Conservation (phyloP, 2,797 vertebrate species). For the Myotis daubentonii region DNA sequence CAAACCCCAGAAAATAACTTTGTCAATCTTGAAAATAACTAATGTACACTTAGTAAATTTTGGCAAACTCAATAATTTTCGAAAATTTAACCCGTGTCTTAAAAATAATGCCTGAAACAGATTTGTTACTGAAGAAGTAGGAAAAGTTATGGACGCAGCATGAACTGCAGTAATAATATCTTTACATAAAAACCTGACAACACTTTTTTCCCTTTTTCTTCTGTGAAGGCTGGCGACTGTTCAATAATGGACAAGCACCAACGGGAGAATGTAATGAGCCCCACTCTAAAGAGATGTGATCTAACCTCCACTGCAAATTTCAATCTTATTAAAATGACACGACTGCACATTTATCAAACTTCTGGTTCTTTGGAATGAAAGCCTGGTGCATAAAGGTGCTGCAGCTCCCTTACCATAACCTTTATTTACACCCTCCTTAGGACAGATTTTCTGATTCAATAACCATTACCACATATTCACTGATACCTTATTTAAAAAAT, state of each 20-base stretch:
- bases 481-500: background rate
- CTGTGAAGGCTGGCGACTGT: background rate
- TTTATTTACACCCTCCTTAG: background rate
- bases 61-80: background rate
- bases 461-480: background rate
- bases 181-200: background rate
- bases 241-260: background rate
- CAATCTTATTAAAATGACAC: slow-evolving; percentile 23
- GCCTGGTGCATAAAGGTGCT: background rate
- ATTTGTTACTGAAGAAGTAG: background rate
- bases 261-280: background rate
- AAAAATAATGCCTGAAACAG: background rate
- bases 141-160: background rate
- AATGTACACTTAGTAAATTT: background rate
- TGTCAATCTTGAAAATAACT: background rate
- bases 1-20: background rate
- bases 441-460: slow-evolving; percentile 37
- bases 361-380: background rate
- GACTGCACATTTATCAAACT: background rate
- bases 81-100: background rate
- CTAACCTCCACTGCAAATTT: background rate
- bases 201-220: background rate
- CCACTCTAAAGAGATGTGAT: background rate
- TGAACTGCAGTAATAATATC: background rate
- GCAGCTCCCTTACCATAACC: background rate